Evolutionary conservation across 2,888 invertebrate genomes (phyloP).

Genomic region (Eristalis pertinax): DNA sequence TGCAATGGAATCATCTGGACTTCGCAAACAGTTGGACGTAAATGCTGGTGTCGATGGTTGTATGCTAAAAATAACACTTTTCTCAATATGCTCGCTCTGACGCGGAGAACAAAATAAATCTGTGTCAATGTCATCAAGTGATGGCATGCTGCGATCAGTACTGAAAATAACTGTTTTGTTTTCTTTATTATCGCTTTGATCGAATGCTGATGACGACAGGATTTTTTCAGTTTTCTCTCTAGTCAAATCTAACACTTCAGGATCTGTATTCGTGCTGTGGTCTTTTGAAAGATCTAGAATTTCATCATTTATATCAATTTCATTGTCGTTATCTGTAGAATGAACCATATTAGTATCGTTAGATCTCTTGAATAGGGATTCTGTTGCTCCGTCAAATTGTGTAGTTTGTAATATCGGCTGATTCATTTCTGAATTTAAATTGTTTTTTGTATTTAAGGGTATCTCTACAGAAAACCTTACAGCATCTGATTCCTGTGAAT

Average conservation of each 20-base stretch:
- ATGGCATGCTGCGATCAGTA: conserved; percentile 53
- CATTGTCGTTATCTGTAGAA: not conserved
- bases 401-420: not conserved
- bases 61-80: conserved; percentile 44
- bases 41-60: not conserved
- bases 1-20: not conserved
- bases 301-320: not conserved
- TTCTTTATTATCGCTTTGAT: not conserved
- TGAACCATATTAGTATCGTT: not conserved
- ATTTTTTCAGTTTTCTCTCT: not conserved
- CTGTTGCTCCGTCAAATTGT: not conserved
- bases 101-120: conserved; percentile 36
- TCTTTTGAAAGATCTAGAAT: conserved; percentile 24
- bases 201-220: not conserved
- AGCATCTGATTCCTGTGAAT: conserved; percentile 29
- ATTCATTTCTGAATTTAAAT: not conserved
- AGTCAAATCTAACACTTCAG: conserved; percentile 19
- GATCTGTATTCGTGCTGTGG: not conserved
- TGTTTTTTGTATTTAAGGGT: not conserved
- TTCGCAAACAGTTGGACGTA: not conserved
- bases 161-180: conserved; percentile 46
- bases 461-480: conserved; percentile 10
- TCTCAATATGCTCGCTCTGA: not conserved
- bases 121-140: conserved; percentile 39
- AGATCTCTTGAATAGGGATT: not conserved